These are phyloP conservation scores for Austrolebias charrua DNA, from an alignment of 2,797 vertebrate genomes.

Conservation along the genomic window DNA sequence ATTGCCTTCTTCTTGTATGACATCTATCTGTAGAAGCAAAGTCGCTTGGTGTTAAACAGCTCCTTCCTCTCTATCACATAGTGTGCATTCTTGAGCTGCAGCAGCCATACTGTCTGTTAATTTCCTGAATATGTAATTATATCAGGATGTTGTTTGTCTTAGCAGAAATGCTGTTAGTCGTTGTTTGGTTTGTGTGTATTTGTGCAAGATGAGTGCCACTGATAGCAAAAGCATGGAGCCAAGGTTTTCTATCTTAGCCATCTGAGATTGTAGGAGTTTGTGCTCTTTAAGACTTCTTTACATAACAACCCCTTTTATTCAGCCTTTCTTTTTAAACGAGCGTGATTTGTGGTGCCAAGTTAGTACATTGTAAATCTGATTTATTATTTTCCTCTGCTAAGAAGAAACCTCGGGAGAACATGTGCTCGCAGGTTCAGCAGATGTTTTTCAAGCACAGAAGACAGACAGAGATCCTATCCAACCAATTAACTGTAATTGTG, in stretches of 20 bases:
- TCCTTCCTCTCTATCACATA: slow-evolving; percentile 29
- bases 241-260: slow-evolving; percentile 55
- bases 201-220: slow-evolving; percentile 66
- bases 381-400: not conserved
- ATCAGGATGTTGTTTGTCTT: slow-evolving; percentile 73
- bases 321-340: slow-evolving; percentile 11
- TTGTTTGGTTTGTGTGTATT: slow-evolving; percentile 73
- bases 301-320: slow-evolving; percentile 25
- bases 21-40: slow-evolving; percentile 51
- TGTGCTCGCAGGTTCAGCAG: slow-evolving; percentile 36
- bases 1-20: slow-evolving; percentile 30
- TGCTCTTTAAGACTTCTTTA: slow-evolving; percentile 33
- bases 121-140: slow-evolving; percentile 77
- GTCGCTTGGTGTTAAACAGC: slow-evolving; percentile 38
- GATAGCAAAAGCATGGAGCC: slow-evolving; percentile 62
- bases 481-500: slow-evolving; percentile 67
- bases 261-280: slow-evolving; percentile 52
- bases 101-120: slow-evolving; percentile 70
- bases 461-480: slow-evolving; percentile 63
- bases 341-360: slow-evolving; percentile 6
- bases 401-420: slow-evolving; percentile 29
- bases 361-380: slow-evolving; percentile 15
- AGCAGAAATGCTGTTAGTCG: slow-evolving; percentile 64
- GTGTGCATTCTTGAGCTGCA: slow-evolving; percentile 36
- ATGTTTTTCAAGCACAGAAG: slow-evolving; percentile 56